These are phyloP conservation scores for Tachina fera DNA, from an alignment of 2,888 invertebrate genomes.

Conservation along the genomic window DNA sequence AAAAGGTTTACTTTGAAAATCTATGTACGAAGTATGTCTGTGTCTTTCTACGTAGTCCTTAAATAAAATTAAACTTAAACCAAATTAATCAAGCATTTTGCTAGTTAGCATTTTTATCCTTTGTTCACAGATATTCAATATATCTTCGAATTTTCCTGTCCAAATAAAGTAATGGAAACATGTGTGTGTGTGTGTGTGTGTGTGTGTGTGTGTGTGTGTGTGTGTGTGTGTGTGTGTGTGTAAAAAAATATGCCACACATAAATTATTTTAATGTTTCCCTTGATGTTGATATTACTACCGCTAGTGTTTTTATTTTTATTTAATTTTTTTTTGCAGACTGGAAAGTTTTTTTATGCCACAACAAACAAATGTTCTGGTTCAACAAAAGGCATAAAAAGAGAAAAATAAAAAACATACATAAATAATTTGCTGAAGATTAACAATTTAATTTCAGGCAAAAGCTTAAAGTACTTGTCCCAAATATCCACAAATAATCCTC, in stretches of 20 bases:
- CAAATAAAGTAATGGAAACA: background rate
- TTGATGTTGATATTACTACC: constrained; percentile 9
- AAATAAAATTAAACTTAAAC: background rate
- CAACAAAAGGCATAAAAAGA: background rate
- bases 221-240: no score
- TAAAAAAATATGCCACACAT: background rate
- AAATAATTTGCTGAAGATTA: constrained; percentile 18
- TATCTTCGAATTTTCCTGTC: background rate
- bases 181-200: no score
- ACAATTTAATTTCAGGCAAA: background rate
- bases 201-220: no score
- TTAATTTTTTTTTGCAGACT: background rate
- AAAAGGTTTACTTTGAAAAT: no score
- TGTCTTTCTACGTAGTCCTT: background rate
- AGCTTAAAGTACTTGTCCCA: no score
- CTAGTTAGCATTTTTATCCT: background rate
- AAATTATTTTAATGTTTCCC: constrained; percentile 31
- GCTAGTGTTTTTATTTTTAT: background rate
- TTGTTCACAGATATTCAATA: background rate
- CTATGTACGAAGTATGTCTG: no score
- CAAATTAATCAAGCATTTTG: background rate
- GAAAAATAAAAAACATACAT: background rate
- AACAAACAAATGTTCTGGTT: background rate
- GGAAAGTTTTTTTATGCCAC: background rate
- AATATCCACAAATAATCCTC: no score